Evolutionary conservation across 2,888 invertebrate species (phyloP), one percentile per base, ranked within the genome.

Genomic region (Cantharis rustica): DNA sequence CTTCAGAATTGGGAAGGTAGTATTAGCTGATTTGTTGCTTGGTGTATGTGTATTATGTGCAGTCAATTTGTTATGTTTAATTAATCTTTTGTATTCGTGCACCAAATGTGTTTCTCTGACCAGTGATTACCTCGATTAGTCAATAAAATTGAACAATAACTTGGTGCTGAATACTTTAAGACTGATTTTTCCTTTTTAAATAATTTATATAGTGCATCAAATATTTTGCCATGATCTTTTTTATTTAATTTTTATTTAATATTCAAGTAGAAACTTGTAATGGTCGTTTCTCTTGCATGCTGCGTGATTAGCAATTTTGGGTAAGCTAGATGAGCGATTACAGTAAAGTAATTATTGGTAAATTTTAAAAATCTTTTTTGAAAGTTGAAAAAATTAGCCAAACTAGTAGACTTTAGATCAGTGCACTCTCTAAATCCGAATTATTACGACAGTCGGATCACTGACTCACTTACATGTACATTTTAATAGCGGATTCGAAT

Each of bases 1-100:
- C 89, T 91, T 91, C 89, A 92, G 90, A 92, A 93, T 93, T 89
- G 93, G 93, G 91, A 93, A 94, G 94, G 94, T 94, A 94, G 93
- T 93, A 91, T 93, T 92, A 91, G 91, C 92, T 88, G 93, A 93
- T 90, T 90, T 93, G 89, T 90, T 92, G 87, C 90, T 93, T 89
- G 92, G 92, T 89, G 89, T 92, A 85, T 90, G 91, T 87, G 90
- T 93, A 81, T 89, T 93, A 89, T 91, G 92, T 88, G 91, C 92
- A 84, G 89, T 92, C 86, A 92, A 92, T 89, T 88, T 92, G 84
- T 89, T 92, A 86, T 92, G 92, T 90, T 90, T 92, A 86, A 85
- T 92, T 87, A 91, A 92, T 89, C 89, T 93, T 81, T 85, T 91
- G 81, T 92, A 92, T 85, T 89, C 88, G 69, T 89, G 87, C 82